These are phyloP conservation scores for Dendrolimus punctatus DNA, from an alignment of 1,140 invertebrate genomes.

Conservation along the genomic window DNA sequence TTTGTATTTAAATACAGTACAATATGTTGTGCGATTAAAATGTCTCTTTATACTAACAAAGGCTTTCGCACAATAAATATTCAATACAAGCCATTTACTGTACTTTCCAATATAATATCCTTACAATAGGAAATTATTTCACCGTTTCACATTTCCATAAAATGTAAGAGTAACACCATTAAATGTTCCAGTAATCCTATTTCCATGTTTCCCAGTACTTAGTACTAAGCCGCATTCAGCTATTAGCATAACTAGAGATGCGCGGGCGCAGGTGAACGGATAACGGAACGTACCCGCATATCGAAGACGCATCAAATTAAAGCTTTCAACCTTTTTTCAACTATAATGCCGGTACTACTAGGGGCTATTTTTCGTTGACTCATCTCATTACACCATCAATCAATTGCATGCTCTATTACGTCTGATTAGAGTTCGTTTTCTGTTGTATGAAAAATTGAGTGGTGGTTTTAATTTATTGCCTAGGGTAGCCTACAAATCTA, in stretches of 20 bases:
- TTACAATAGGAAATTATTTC: too few relatives aligned
- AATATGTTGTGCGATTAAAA: too few relatives aligned
- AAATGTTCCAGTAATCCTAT: slow-evolving; percentile 23
- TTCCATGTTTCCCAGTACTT: slow-evolving; percentile 19
- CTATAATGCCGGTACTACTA: too few relatives aligned
- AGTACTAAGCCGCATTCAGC: slow-evolving; percentile 36
- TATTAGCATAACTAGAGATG: slow-evolving; percentile 67
- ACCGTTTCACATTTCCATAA: neutral
- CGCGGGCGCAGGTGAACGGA: slow-evolving; percentile 61
- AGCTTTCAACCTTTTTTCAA: too few relatives aligned
- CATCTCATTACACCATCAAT: too few relatives aligned
- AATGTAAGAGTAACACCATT: slow-evolving; percentile 8
- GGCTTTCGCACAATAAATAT: too few relatives aligned
- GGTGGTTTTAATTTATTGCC: slow-evolving; percentile 34
- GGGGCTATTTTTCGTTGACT: too few relatives aligned
- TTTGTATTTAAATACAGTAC: too few relatives aligned
- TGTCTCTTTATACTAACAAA: too few relatives aligned
- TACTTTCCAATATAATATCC: too few relatives aligned
- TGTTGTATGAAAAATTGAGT: slow-evolving; percentile 23
- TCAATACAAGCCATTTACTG: too few relatives aligned
- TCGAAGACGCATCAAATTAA: slow-evolving; percentile 41
- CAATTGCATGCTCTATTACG: too few relatives aligned
- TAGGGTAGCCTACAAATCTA: slow-evolving; percentile 33
- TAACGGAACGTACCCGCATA: slow-evolving; percentile 51
- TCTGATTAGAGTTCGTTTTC: neutral